Evolutionary conservation across 2,888 invertebrate species (phyloP), one percentile per base, ranked within the genome.

Genomic region (Lydus trimaculatus): DNA sequence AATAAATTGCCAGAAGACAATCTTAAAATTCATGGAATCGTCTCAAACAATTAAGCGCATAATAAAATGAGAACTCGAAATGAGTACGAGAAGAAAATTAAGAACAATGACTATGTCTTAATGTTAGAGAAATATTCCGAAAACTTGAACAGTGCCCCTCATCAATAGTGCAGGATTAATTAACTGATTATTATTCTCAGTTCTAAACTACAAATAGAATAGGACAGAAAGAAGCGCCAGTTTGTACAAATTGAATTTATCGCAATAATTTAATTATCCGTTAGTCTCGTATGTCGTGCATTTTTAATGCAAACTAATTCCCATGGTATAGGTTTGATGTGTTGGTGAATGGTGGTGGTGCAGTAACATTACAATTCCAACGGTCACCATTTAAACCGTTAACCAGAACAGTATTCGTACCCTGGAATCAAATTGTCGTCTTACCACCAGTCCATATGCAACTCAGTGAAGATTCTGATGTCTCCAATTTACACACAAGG

Each of bases 381-480:
- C 89, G 99, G 70, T 95, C 95, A 66, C 98, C 98, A 31, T 99
- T 97, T 89, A 91, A 92, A 83, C 93, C 95, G 0, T 88, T 94
- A 69, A 93, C 95, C 72, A 91, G 93, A 82, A 96, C 96, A 3
- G 94, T 98, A 70, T 96, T 95, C 86, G 96, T 97, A 71, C 98
- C 98, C 23, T 98, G 98, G 96, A 99, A 99, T 87, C 95, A 96
- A 84, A 98, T 99, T 79, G 96, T 99, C 62, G 96, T 96, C 52
- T 87, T 97, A 76, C 94, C 95, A 8, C 94, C 95, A 13, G 93
- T 96, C 52, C 92, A 94, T 81, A 94, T 96, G 94, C 92, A 92
- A 84, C 88, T 94, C 59, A 92, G 91, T 81, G 94, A 93, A 79
- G 94, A 94, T 74, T 89, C 78, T 31, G 80, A 80, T 69, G 59